These are phyloP conservation scores for Drosophila nr. fundita DNA, from an alignment of 2,888 invertebrate genomes.

Conservation along the genomic window DNA sequence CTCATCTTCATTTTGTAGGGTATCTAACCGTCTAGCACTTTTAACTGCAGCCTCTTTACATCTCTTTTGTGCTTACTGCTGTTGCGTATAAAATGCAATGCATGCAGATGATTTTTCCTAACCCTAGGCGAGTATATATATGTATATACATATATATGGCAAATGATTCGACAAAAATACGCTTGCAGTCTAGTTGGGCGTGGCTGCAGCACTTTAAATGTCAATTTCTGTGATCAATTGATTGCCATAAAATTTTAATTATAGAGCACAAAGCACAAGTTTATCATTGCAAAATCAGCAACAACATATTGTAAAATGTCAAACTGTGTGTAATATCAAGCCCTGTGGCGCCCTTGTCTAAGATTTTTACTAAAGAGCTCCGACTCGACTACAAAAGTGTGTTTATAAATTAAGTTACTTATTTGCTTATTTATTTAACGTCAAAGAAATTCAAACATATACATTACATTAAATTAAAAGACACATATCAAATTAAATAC, in stretches of 20 bases:
- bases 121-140: constrained; percentile 51
- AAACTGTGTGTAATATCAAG: background rate
- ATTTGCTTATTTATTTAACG: background rate
- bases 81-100: constrained; percentile 50
- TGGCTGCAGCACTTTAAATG: constrained; percentile 24
- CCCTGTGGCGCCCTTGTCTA: background rate
- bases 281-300: constrained; percentile 1
- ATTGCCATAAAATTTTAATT: constrained; percentile 36
- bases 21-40: background rate
- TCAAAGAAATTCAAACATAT: background rate
- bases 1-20: background rate
- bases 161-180: constrained; percentile 52
- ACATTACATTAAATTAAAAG: background rate
- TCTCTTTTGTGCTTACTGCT: constrained; percentile 16
- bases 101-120: constrained; percentile 35
- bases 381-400: background rate
- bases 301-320: background rate
- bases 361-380: background rate
- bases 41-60: background rate
- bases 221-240: constrained; percentile 37
- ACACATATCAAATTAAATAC: background rate
- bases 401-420: background rate
- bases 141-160: constrained; percentile 30
- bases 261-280: constrained; percentile 5
- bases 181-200: background rate